Evolutionary conservation across 2,888 invertebrate species (phyloP).

Genomic region (Charanyca ferruginea): DNA sequence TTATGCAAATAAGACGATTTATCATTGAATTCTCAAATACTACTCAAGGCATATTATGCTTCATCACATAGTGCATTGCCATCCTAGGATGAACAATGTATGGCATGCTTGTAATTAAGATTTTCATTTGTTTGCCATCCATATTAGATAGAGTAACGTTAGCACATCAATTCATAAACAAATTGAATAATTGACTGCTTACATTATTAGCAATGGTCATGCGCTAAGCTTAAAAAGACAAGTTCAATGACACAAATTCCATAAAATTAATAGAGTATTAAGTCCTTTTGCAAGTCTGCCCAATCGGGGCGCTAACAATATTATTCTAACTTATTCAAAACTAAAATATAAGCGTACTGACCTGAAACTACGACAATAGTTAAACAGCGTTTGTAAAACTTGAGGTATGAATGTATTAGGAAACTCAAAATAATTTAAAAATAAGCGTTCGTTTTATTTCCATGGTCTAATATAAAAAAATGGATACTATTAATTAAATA

Average conservation of each 20-base stretch:
- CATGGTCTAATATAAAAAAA: no score
- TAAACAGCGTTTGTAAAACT: conserved; percentile 19
- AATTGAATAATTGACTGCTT: no score
- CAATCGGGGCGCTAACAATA: conserved; percentile 31
- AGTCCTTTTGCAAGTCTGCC: conserved; percentile 40
- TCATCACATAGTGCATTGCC: no score
- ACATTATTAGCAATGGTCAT: neutral
- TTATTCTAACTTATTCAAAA: conserved; percentile 29
- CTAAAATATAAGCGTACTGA: conserved; percentile 68
- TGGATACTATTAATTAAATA: no score
- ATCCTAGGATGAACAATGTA: no score
- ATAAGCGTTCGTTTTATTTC: conserved; percentile 5
- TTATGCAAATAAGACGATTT: no score
- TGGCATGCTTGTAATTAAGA: no score
- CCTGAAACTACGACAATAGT: conserved; percentile 41
- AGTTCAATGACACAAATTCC: conserved; percentile 31
- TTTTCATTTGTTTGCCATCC: no score
- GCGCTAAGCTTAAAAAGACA: conserved; percentile 32
- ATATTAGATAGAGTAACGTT: no score
- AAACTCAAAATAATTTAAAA: conserved; percentile 11
- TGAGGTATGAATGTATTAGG: conserved; percentile 47
- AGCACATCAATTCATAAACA: no score
- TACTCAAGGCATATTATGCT: no score
- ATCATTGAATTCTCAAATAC: no score
- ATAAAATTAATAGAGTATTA: conserved; percentile 55